Conservation (phyloP, 2,888 invertebrate genomes). For the Brachypterus glaber region DNA sequence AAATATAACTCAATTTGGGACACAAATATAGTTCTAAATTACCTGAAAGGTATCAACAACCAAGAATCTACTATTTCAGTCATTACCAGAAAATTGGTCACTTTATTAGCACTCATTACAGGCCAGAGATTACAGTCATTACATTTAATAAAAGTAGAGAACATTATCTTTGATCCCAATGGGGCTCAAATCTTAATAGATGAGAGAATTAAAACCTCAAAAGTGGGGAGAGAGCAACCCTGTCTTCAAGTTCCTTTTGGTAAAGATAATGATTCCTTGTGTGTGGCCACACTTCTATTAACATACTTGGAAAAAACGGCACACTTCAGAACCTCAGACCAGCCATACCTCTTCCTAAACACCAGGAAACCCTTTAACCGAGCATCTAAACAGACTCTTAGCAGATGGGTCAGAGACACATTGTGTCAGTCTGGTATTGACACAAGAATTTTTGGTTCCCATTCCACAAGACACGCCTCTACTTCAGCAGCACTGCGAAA, state of each 20-base stretch:
- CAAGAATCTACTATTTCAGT: constrained; percentile 5
- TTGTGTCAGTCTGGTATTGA: constrained; percentile 19
- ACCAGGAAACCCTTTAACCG: constrained; percentile 8
- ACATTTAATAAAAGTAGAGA: no score
- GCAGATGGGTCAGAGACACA: constrained; percentile 19
- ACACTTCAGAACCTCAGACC: constrained; percentile 6
- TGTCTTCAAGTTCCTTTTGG: constrained; percentile 15
- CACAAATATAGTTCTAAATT: constrained; percentile 18
- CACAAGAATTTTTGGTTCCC: constrained; percentile 15
- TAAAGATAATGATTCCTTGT: constrained; percentile 11
- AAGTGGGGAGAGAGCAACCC: constrained; percentile 12
- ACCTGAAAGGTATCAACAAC: constrained; percentile 7
- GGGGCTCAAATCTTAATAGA: no score
- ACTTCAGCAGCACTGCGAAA: constrained; percentile 20
- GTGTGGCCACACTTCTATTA: constrained; percentile 15
- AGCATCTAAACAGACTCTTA: constrained; percentile 12
- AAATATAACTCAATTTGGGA: constrained; percentile 23
- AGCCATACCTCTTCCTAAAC: constrained; percentile 14
- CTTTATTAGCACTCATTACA: constrained; percentile 18
- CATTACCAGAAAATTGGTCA: constrained; percentile 17
- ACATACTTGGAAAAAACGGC: constrained; percentile 15
- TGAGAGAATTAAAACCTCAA: no score
- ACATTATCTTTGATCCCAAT: no score
- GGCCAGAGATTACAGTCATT: constrained; percentile 8
- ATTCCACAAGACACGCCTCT: constrained; percentile 21